Conservation (phyloP, 2,888 invertebrate genomes). For the Eucera pruinosa region DNA sequence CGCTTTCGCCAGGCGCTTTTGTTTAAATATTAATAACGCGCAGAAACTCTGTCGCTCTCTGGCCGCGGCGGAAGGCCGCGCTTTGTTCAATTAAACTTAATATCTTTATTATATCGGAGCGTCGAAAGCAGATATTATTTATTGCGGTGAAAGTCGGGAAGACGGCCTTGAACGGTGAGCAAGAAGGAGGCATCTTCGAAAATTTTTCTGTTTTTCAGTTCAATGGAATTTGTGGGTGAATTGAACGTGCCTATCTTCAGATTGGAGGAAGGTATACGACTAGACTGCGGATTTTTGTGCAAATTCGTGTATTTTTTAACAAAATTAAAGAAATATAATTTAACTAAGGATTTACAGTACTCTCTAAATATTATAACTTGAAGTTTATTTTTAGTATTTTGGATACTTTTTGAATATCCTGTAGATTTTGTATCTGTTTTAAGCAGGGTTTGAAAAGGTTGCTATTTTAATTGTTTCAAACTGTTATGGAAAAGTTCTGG, state of each 20-base stretch:
- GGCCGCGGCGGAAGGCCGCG: slow-evolving; percentile 44
- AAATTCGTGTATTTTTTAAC: too few relatives aligned
- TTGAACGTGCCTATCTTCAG: background rate
- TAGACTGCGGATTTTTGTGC: too few relatives aligned
- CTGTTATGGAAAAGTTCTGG: too few relatives aligned
- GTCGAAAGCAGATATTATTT: slow-evolving; percentile 64
- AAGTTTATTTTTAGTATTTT: too few relatives aligned
- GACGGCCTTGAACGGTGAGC: background rate
- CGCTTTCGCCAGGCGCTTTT: slow-evolving; percentile 70
- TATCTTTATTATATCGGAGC: slow-evolving; percentile 72
- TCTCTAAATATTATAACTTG: too few relatives aligned
- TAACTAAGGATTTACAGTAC: too few relatives aligned
- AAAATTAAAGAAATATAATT: too few relatives aligned
- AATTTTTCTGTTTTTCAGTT: background rate
- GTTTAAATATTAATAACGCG: slow-evolving; percentile 79
- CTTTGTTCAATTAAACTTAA: slow-evolving; percentile 79
- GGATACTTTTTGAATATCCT: too few relatives aligned
- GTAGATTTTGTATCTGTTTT: too few relatives aligned
- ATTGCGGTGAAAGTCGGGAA: slow-evolving; percentile 45
- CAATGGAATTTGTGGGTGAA: background rate
- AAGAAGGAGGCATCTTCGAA: background rate
- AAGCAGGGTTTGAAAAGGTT: too few relatives aligned
- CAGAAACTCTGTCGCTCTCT: slow-evolving; percentile 68
- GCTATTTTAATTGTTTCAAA: too few relatives aligned
- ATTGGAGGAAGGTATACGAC: background rate